These are phyloP conservation scores for Rhinella marina DNA, from an alignment of 2,797 vertebrate species.

Conservation along the genomic window DNA sequence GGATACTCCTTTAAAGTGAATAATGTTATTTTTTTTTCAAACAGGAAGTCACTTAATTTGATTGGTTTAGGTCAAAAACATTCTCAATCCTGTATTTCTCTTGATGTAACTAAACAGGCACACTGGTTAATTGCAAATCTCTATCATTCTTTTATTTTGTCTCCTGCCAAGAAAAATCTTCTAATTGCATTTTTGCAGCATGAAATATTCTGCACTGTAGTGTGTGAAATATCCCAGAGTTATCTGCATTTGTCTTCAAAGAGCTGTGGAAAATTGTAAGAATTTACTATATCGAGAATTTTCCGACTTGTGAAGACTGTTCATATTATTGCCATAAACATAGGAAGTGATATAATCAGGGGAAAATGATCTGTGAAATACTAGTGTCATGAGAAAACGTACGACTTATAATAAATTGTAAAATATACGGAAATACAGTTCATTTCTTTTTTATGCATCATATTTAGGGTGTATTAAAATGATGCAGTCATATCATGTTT, in stretches of 20 bases:
- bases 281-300: constrained; percentile 16
- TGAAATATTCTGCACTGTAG: neutral
- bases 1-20: too few species aligned
- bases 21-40: too few species aligned
- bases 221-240: constrained; percentile 16
- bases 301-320: neutral
- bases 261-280: neutral
- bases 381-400: neutral
- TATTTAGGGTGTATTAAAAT: too few species aligned
- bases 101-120: neutral
- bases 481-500: too few species aligned
- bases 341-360: neutral
- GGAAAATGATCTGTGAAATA: neutral
- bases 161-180: constrained; percentile 5
- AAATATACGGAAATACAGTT: neutral
- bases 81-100: neutral
- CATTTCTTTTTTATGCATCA: too few species aligned
- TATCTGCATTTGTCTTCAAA: constrained; percentile 17
- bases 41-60: too few species aligned
- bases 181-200: constrained; percentile 30
- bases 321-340: neutral
- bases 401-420: too few species aligned
- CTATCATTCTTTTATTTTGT: neutral
- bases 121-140: neutral
- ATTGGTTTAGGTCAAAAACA: neutral